Evolutionary conservation across 2,113 vertebrate species (phyloP).

Genomic region (Hippopotamus amphibius): DNA sequence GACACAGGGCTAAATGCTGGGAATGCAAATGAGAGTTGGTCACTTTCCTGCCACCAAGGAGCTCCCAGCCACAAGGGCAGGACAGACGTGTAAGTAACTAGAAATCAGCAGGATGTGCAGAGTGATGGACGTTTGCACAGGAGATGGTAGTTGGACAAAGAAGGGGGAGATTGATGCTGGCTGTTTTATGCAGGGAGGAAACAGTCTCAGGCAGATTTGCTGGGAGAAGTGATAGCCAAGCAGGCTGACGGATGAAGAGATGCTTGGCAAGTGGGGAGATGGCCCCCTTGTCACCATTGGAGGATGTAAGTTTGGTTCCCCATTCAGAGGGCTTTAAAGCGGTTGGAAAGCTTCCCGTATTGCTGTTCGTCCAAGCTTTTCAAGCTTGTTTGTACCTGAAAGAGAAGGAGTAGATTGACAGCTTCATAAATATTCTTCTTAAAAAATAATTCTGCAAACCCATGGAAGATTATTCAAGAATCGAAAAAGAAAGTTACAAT

Average conservation of each 20-base stretch:
- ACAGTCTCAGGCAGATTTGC: not conserved
- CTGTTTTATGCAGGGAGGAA: not conserved
- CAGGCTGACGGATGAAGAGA: not conserved
- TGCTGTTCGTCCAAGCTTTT: not conserved
- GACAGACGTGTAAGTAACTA: not conserved
- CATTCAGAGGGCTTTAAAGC: not conserved
- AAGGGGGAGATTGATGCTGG: not conserved
- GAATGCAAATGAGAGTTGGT: not conserved
- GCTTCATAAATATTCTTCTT: slow-evolving; percentile 20
- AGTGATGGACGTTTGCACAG: too few relatives aligned
- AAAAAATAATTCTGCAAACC: slow-evolving; percentile 24
- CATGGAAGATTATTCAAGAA: not conserved
- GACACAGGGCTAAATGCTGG: not conserved
- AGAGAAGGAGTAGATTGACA: not conserved
- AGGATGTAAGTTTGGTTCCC: not conserved
- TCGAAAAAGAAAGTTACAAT: not conserved
- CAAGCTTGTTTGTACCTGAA: not conserved
- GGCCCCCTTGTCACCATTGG: fast-evolving
- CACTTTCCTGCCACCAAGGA: not conserved
- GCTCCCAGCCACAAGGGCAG: not conserved
- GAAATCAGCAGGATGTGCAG: not conserved
- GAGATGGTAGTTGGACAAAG: not conserved
- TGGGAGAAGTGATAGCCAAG: not conserved
- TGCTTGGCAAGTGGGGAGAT: not conserved
- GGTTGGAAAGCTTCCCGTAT: not conserved